Base-by-base conservation (phyloP, 2,888 invertebrate species). In the Drosophila longiperda region DNA sequence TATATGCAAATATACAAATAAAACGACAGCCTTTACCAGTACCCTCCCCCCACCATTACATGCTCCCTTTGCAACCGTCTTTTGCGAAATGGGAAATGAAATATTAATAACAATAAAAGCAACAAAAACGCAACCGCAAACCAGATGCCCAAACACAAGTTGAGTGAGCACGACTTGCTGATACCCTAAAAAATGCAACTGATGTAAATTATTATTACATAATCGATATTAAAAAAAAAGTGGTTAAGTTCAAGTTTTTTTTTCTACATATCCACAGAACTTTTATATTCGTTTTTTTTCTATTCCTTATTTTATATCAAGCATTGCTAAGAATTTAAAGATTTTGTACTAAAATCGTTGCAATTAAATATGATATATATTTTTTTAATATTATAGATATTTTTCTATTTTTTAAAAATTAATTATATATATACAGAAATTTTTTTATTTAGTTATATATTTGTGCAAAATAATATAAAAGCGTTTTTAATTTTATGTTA, bases 61-160 rank as follows among this genome's bases (percentile, higher is more conserved):
- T 7, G 0, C 5, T 29, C 17, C 17, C 17, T 2, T 38, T 17
- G 38, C 8, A 23, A 9, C 40, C 7, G 45, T 15, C 45, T 15
- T 29, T 8, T 29, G 2, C 48, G 23, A 59, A 55, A 73, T 73
- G 62, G 87, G 76, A 87, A 81, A 79, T 85, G 82, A 85, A 85
- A 85, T 89, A 85, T 89, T 85, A 89, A 85, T 87, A 84, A 82
- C 68, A 84, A 87, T 87, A 82, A 82, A 80, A 73, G 82, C 82
- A 80, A 83, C 80, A 87, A 79, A 70, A 79, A 64, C 59, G 57
- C 48, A 54, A 62, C 38, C 34, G 42, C 58, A 68, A 71, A 61
- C 54, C 67, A 45, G 26, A 45, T 23, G 45, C 23, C 2, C 45
- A 15, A 1, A 23, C 7, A 15, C 7, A 3, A 15, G 23, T 23